Evolutionary conservation across 2,888 invertebrate genomes (phyloP).

Genomic region (Taphrorychus bicolor): DNA sequence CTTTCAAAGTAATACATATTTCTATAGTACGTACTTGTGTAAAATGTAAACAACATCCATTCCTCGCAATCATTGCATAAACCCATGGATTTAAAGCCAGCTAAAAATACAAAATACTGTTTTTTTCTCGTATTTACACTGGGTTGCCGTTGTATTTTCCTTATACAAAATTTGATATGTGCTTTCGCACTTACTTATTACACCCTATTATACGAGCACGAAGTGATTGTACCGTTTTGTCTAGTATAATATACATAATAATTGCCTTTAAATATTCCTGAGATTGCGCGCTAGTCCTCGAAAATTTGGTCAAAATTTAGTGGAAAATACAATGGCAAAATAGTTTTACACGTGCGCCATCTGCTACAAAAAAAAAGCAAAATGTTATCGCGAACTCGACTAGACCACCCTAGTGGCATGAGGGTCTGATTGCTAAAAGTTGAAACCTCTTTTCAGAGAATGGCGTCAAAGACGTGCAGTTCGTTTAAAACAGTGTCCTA

Average conservation of each 20-base stretch:
- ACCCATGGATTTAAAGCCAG: neutral
- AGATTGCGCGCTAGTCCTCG: conserved; percentile 24
- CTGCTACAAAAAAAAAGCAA: too few species aligned
- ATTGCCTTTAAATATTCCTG: conserved; percentile 29
- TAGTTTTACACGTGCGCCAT: too few species aligned
- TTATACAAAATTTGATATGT: conserved; percentile 48
- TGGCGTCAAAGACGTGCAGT: too few species aligned
- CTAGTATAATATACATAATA: conserved; percentile 4
- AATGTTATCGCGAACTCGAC: too few species aligned
- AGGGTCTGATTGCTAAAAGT: too few species aligned
- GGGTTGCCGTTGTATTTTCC: conserved; percentile 36
- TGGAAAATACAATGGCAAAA: conserved; percentile 28
- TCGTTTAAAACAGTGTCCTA: too few species aligned
- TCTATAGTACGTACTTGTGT: neutral
- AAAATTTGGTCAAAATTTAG: conserved; percentile 25
- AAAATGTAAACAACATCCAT: neutral
- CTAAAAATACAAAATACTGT: conserved; percentile 6
- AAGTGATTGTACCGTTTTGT: conserved; percentile 24
- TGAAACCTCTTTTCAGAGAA: too few species aligned
- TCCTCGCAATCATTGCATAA: neutral
- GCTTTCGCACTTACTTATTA: conserved; percentile 44
- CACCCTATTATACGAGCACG: conserved; percentile 20
- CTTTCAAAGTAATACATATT: neutral
- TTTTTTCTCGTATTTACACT: conserved; percentile 39
- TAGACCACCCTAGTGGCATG: too few species aligned